Evolutionary conservation across 2,797 vertebrate species (phyloP).

Genomic region (Parauchenoglanis ngamensis): DNA sequence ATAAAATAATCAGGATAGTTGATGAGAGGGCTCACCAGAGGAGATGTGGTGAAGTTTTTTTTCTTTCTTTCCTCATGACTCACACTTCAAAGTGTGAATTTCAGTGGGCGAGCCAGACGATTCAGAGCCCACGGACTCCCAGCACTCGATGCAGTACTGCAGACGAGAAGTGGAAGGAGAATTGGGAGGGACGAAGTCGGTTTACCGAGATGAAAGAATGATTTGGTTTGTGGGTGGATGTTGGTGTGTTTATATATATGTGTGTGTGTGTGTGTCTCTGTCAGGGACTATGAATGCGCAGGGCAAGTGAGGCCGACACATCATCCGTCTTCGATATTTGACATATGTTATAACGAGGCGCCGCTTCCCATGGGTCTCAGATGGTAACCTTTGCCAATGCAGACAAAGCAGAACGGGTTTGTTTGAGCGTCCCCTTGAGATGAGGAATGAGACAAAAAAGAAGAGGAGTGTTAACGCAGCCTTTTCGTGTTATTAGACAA

Average conservation of each 20-base stretch:
- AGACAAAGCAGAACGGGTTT: constrained; percentile 65
- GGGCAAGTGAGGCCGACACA: constrained; percentile 66
- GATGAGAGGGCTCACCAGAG: constrained; percentile 61
- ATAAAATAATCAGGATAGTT: constrained; percentile 73
- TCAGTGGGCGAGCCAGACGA: constrained; percentile 49
- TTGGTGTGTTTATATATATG: constrained; percentile 16
- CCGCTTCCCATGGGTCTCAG: constrained; percentile 68
- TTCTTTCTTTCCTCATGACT: constrained; percentile 47
- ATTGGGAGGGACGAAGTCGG: constrained; percentile 43
- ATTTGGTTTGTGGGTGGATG: constrained; percentile 41
- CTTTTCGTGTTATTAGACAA: constrained; percentile 36
- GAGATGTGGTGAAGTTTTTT: constrained; percentile 44
- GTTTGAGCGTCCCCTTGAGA: constrained; percentile 65
- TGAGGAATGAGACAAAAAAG: constrained; percentile 68
- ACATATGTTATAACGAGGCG: constrained; percentile 73
- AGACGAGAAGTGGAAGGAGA: constrained; percentile 37
- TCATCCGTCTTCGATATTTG: constrained; percentile 69
- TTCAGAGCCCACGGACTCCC: constrained; percentile 46
- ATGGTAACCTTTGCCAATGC: constrained; percentile 71
- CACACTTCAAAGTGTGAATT: constrained; percentile 63
- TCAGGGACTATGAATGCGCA: constrained; percentile 53
- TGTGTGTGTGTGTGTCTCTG: constrained; percentile 18
- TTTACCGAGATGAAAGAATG: constrained; percentile 55
- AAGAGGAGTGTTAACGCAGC: constrained; percentile 33
- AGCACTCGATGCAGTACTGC: constrained; percentile 18